Base-by-base conservation (phyloP, 2,888 invertebrate genomes). In the Arctia plantaginis region DNA sequence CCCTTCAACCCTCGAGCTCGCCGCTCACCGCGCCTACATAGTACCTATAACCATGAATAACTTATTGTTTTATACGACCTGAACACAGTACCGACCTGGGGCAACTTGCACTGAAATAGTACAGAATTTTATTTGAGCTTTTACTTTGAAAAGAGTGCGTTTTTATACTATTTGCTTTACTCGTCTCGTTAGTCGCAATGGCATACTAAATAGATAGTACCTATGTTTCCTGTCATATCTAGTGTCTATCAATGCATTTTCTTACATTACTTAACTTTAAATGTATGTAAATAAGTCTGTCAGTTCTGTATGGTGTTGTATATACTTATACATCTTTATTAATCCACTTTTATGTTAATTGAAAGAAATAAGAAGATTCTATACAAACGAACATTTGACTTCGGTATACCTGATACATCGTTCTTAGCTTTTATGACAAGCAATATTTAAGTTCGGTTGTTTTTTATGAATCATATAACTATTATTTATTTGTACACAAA, bases 1-100 rank as follows among this genome's bases (percentile, higher is more conserved):
- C 91, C 82, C 85, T 88, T 80, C 92, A 90, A 90, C 93, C 91
- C 93, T 92, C 90, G 87, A 88, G 81, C 82, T 85, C 85, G 82
- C 81, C 80, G 88, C 87, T 83, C 82, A 80, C 87, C 84, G 82
- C 89, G 89, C 90, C 92, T 90, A 88, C 90, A 79, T 80, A 82
- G 76, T 89, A 85, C 85, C 88, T 87, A 87, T 88, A 88, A 88
- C 88, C 92, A 93, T 95, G 93, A 94, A 95, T 95, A 94, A 93
- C 86, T 93, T 91, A 93, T 89, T 90, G 83, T 88, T 89, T 90
- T 86, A 87, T 90, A 89, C 83, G 86, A 87, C 82, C 89, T 88
- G 87, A 88, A 89, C 88, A 84, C 86, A 83, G 83, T 73, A 75
- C 92, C 91, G 95, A 95, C 95, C 95, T 95, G 91, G 92, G 93